A percentile compares a stretch with the other conserved stretches of the same genome.
These are phyloP conservation scores for Natator depressus DNA, from an alignment of 2,113 vertebrate species.

Conservation along the genomic window DNA sequence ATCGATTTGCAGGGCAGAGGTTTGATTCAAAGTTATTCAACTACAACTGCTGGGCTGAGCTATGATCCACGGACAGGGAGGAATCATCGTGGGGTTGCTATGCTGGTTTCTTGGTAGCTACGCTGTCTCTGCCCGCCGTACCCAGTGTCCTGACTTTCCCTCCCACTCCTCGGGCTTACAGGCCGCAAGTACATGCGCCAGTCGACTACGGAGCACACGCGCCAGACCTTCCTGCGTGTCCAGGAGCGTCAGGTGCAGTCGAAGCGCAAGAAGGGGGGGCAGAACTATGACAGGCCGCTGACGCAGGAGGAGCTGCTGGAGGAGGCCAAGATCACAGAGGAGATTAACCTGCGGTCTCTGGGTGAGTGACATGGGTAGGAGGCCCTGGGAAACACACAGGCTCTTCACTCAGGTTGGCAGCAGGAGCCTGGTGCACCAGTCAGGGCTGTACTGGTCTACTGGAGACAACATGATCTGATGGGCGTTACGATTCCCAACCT, in stretches of 20 bases:
- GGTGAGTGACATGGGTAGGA: slow-evolving; percentile 73
- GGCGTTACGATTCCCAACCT: too few species aligned
- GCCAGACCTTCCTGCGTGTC: slow-evolving; percentile 92
- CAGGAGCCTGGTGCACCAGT: neutral
- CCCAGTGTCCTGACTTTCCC: neutral
- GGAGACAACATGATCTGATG: neutral
- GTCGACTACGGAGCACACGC: slow-evolving; percentile 94
- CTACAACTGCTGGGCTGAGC: neutral
- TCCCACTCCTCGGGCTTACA: neutral
- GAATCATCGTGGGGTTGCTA: neutral
- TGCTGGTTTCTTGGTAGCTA: neutral
- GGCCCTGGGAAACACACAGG: neutral
- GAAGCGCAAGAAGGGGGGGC: slow-evolving; percentile 86
- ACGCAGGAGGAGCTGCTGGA: slow-evolving; percentile 95
- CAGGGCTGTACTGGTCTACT: neutral
- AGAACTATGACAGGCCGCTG: slow-evolving; percentile 86
- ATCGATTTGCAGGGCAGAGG: neutral
- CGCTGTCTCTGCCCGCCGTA: rapidly evolving
- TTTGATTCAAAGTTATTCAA: neutral
- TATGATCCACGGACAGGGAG: neutral
- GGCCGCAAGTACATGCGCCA: slow-evolving; percentile 94
- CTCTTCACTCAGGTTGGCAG: neutral
- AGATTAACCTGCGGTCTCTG: slow-evolving; percentile 92
- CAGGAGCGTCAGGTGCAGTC: slow-evolving; percentile 95
- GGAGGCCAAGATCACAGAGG: slow-evolving; percentile 93